Conservation (phyloP, 2,113 vertebrate species). For the Larimichthys polyactis region DNA sequence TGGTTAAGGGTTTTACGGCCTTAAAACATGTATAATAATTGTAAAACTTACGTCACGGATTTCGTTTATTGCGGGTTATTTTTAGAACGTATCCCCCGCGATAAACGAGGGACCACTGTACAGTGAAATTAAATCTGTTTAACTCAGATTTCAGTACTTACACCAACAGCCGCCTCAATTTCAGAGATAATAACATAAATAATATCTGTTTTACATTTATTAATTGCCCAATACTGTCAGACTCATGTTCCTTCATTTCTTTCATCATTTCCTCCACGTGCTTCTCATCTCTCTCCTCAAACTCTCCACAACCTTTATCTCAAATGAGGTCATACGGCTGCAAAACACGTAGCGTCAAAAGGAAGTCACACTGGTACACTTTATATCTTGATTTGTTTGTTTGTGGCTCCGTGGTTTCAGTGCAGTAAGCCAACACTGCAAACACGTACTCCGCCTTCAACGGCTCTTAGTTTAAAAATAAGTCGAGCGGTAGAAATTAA, state of each 20-base stretch:
- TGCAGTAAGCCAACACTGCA: background rate
- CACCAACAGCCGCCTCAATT: too few relatives aligned
- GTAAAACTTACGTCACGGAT: too few relatives aligned
- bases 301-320: background rate
- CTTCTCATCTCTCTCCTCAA: background rate
- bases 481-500: background rate
- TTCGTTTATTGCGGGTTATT: too few relatives aligned
- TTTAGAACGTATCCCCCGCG: too few relatives aligned
- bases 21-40: too few relatives aligned
- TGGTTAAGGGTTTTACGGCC: too few relatives aligned
- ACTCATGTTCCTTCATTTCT: too few relatives aligned
- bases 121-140: background rate
- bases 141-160: background rate
- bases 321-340: background rate
- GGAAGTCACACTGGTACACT: background rate
- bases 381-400: background rate
- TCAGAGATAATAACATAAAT: too few relatives aligned
- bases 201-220: too few relatives aligned
- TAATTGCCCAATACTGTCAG: too few relatives aligned
- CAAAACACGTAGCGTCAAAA: background rate
- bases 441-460: background rate
- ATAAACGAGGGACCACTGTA: too few relatives aligned
- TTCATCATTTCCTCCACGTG: background rate
- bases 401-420: constrained; percentile 40
- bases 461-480: background rate